A percentile compares a stretch with the other conserved stretches of the same genome.
These are phyloP conservation scores for Periophthalmus modestus DNA, from an alignment of 2,113 vertebrate genomes.

Conservation along the genomic window DNA sequence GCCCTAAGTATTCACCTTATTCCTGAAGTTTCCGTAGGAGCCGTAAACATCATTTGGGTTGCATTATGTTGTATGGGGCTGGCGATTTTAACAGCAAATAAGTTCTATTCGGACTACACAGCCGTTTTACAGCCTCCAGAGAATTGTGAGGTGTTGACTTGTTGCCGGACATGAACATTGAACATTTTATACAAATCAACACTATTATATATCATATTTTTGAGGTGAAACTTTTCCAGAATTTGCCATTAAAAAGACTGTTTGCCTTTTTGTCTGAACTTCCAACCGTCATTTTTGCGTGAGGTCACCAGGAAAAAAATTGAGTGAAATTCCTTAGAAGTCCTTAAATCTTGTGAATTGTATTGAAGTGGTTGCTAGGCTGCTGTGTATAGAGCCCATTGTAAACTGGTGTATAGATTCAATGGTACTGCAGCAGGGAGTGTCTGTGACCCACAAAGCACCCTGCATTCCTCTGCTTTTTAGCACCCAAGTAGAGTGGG, in stretches of 20 bases:
- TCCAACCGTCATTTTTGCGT: slow-evolving; percentile 63
- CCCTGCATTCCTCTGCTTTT: slow-evolving; percentile 63
- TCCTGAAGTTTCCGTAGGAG: too few relatives aligned
- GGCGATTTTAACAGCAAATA: too few relatives aligned
- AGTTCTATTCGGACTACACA: too few relatives aligned
- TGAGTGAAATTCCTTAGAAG: slow-evolving; percentile 59
- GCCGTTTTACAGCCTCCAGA: too few relatives aligned
- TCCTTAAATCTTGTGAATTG: slow-evolving; percentile 67
- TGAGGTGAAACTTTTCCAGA: too few relatives aligned
- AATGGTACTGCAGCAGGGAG: slow-evolving; percentile 48
- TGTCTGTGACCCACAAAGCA: slow-evolving; percentile 60
- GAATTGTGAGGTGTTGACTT: too few relatives aligned
- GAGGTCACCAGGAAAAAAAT: slow-evolving; percentile 24
- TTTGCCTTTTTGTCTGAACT: slow-evolving; percentile 40
- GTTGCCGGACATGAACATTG: too few relatives aligned
- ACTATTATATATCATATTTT: too few relatives aligned
- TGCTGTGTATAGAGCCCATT: slow-evolving; percentile 70
- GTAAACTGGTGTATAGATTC: slow-evolving; percentile 63
- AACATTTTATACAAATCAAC: too few relatives aligned
- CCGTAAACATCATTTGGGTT: too few relatives aligned
- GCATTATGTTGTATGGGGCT: too few relatives aligned
- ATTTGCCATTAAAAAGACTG: background rate
- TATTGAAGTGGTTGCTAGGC: slow-evolving; percentile 74
- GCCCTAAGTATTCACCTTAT: too few relatives aligned
- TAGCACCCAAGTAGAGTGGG: slow-evolving; percentile 30